Conservation (phyloP, 37 sponge, comb jelly and placozoan species). For the Oscarella lobularis region DNA sequence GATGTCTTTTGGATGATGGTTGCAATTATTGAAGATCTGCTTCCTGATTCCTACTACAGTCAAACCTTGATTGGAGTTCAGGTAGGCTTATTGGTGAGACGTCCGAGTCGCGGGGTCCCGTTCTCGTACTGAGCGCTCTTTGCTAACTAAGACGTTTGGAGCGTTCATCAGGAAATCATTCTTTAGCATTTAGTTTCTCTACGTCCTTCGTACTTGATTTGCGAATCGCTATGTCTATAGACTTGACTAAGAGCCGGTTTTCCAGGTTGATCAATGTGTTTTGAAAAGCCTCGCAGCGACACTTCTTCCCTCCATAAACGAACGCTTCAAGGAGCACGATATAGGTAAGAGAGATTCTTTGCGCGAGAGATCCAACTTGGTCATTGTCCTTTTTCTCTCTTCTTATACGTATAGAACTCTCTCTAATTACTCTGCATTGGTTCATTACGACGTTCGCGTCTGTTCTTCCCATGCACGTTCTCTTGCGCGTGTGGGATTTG, state of each 20-base stretch:
- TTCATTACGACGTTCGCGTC: conserved; percentile 27
- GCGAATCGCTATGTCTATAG: no score
- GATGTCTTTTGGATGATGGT: conserved; percentile 30
- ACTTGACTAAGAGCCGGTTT: no score
- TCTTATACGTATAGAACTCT: conserved; percentile 1
- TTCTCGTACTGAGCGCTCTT: no score
- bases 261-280: conserved; percentile 29
- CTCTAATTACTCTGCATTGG: conserved; percentile 28
- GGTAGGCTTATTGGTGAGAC: no score
- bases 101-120: no score
- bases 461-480: conserved; percentile 16
- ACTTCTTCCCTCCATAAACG: background rate
- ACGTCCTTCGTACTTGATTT: no score
- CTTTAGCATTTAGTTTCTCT: no score
- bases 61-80: conserved; percentile 23
- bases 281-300: background rate
- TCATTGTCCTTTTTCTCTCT: background rate
- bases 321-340: conserved; percentile 1
- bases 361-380: no score
- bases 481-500: conserved; percentile 31
- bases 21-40: conserved; percentile 22
- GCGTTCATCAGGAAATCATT: no score
- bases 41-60: conserved; percentile 23
- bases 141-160: no score
- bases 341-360: conserved; percentile 4